These are phyloP conservation scores for Pseudobourletiella spinata DNA, from an alignment of 1,140 invertebrate genomes.

Conservation along the genomic window DNA sequence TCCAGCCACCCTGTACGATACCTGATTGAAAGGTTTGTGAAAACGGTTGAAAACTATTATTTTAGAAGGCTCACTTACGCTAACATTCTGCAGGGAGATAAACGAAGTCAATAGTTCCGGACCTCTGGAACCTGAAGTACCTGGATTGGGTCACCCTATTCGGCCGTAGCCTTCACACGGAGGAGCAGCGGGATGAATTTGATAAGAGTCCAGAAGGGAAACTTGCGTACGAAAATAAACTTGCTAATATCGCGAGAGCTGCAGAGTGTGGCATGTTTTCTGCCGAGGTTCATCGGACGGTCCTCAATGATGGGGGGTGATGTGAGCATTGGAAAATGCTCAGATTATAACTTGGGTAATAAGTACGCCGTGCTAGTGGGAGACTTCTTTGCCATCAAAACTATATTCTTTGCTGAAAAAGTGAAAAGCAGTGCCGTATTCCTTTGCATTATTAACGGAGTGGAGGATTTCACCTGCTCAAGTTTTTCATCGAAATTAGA, in stretches of 20 bases:
- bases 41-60: too few relatives aligned
- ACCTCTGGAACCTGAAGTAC: slow-evolving; percentile 20
- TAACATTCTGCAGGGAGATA: too few relatives aligned
- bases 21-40: slow-evolving; percentile 26
- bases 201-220: neutral
- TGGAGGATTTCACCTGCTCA: slow-evolving; percentile 33
- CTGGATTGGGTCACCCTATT: slow-evolving; percentile 32
- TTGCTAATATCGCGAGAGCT: slow-evolving; percentile 20
- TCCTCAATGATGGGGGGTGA: slow-evolving; percentile 22
- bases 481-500: slow-evolving; percentile 20
- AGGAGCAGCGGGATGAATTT: neutral
- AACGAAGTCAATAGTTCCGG: too few relatives aligned
- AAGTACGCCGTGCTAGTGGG: slow-evolving; percentile 33
- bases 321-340: neutral
- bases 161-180: slow-evolving; percentile 13
- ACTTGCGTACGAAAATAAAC: slow-evolving; percentile 2
- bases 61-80: too few relatives aligned
- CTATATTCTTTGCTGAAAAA: slow-evolving; percentile 27
- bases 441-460: slow-evolving; percentile 21
- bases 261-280: slow-evolving; percentile 33
- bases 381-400: slow-evolving; percentile 33
- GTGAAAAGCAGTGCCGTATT: slow-evolving; percentile 24
- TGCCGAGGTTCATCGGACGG: slow-evolving; percentile 30
- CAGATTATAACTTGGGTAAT: slow-evolving; percentile 26
- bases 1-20: slow-evolving; percentile 31